phyloP scores from a whole-genome alignment of 2,113 vertebrate genomes.

The Hemibagrus wyckioides region DNA sequence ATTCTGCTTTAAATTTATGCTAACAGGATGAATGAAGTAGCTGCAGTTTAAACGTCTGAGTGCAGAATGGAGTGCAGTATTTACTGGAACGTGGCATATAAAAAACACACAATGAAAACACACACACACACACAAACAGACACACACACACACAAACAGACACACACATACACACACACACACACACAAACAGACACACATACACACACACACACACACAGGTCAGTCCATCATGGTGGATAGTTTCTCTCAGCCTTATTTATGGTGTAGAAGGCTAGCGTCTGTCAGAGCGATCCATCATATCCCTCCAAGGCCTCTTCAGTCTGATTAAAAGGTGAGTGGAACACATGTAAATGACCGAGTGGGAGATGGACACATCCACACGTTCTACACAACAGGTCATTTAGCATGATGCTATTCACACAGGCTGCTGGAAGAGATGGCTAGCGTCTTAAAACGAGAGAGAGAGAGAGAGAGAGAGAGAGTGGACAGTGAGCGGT shows the following conservation, averaged over 20 bases:
- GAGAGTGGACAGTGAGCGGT: not conserved
- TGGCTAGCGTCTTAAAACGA: not conserved
- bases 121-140: conserved; percentile 6
- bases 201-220: conserved; percentile 7
- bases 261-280: not conserved
- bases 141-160: conserved; percentile 16
- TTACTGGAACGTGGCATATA: not conserved
- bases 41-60: not conserved
- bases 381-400: not conserved
- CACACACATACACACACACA: conserved; percentile 5
- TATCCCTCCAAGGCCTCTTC: conserved; percentile 32
- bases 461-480: not conserved
- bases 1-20: not conserved
- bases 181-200: conserved; percentile 13
- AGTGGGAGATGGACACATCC: not conserved
- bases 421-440: not conserved
- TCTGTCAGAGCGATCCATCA: conserved; percentile 37
- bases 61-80: not conserved
- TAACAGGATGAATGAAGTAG: not conserved
- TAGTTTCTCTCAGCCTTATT: conserved; percentile 21
- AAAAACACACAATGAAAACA: conserved; percentile 2
- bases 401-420: conserved; percentile 21
- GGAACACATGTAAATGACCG: conserved; percentile 39
- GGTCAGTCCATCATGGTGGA: conserved; percentile 18
- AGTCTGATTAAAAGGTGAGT: conserved; percentile 27